Evolutionary conservation across 2,113 vertebrate species (phyloP), one percentile per base, ranked within the genome.

Genomic region (Speoplatyrhinus poulsoni): DNA sequence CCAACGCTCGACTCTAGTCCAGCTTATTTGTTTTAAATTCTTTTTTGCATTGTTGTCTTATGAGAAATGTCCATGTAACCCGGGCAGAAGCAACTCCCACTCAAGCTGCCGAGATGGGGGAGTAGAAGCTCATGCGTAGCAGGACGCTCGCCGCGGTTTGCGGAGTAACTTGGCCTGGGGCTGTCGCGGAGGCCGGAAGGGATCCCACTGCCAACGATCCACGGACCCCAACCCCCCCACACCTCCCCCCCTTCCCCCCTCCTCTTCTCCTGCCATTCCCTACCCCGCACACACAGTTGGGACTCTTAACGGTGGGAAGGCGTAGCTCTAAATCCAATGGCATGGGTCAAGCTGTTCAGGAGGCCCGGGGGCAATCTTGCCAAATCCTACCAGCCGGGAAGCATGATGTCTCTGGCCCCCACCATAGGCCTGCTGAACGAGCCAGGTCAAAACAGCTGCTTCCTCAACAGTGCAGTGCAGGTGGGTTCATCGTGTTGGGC

Each of bases 391-490:
- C 97, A 96, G 64, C 95, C 96, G 6, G 98, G 98, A 77, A 98
- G 97, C 72, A 93, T 98, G 91, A 84, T 99, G 33, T 99, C 98
- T 5, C 82, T 99, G 72, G 98, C 97, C 12, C 97, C 97, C 41
- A 98, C 96, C 77, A 97, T 98, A 87, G 98, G 98, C 83, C 91
- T 99, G 10, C 85, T 98, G 60, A 99, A 99, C 49, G 96, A 98
- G 75, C 98, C 96, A 0, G 98, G 97, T 67, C 97, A 99, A 82
- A 99, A 99, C 92, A 98, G 95, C 89, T 99, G 98, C 90, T 99
- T 99, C 85, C 96, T 99, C 67, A 99, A 99, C 82, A 99, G 97
- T 68, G 98, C 98, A n/a, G 95, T 99, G 70, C 98, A 99, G 97
- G 98, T 99, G 87, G 88, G 92, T 15, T 36, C 12, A 46, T 32